Evolutionary conservation across 2,888 invertebrate species (phyloP), one percentile per base, ranked within the genome.

Genomic region (Octonoba sinensis): DNA sequence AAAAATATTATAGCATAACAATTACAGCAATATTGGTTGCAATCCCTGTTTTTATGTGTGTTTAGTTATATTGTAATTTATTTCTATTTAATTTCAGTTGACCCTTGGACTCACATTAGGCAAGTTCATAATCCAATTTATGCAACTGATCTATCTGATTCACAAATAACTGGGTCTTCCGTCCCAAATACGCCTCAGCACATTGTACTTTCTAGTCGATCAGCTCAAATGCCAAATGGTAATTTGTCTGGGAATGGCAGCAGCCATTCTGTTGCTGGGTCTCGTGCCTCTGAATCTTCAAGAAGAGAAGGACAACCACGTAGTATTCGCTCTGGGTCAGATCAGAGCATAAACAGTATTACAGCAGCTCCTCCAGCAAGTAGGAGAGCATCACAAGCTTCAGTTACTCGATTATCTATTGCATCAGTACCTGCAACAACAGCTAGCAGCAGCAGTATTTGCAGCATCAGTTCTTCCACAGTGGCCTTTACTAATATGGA

Each of bases 401-500:
- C 72, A 46, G 72, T 71, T 22, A 60, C 75, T 57, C 66, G 79
- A 15, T 66, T 71, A 12, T 73, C 84, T 20, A 44, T 76, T 49
- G 66, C 72, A 54, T 51, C 71, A n/a, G 24, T 51, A 51, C 59
- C 75, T 22, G 60, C 51, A 36, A 64, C 73, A 56, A 65, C 64
- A 20, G 44, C 56, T 65, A 74, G 46, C 44, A 57, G 65, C 47
- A 71, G 51, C 59, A 54, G 70, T 44, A 64, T 65, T 56, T 66
- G 69, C 18, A 54, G 51, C 20, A 60, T 20, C 24, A 49, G 54
- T 56, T 54, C 75, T 67, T 76, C 77, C 47, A 62, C 62, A 16
- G 81, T 81, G 75, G 84, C 90, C 36, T 72, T 84, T 51, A 83
- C 84, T 62, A 84, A 82, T 73, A 77, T 83, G 73, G 84, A 84